Evolutionary conservation across 2,888 invertebrate species (phyloP), one percentile per base, ranked within the genome.

Genomic region (Drymonia ruficornis): DNA sequence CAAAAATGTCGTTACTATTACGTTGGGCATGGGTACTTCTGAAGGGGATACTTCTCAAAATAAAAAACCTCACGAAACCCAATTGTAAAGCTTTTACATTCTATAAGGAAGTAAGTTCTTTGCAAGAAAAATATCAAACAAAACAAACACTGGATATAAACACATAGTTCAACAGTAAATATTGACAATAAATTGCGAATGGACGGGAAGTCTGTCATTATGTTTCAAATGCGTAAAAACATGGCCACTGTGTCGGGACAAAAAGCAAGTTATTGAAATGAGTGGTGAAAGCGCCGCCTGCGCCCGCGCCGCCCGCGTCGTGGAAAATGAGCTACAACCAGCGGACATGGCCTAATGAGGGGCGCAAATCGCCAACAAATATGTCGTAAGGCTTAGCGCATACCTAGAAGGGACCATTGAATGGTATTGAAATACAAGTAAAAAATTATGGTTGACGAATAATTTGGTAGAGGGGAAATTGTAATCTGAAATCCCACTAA

Each of bases 281-380:
- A 15, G 19, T 18, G 19, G 43, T 43, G 43, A 43, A 43, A 43
- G 43, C 23, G 6, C 16, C 40, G 40, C 43, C n/a, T n/a, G n/a
- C n/a, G n/a, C n/a, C n/a, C n/a, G n/a, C n/a, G n/a, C n/a, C n/a
- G n/a, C n/a, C n/a, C n/a, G n/a, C 18, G 42, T 18, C 16, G n/a
- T 18, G 42, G 42, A 19, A 43, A 43, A 43, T 43, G 19, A 19
- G 19, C 19, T 43, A 13, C 12, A 23, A 43, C 43, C 16, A 43
- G 6, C 16, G 11, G 16, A 19, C 43, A 9, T 19, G 43, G 19
- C 7, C 16, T 43, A 12, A 43, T 43, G 43, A 43, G 43, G 19
- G 12, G 23, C 19, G 7, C 7, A 19, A 40, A 40, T 40, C 16
- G 16, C 3, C 16, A 16, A 16, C 16, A 16, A 36, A 36, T n/a